Conservation (phyloP, 2,797 vertebrate species). For the Acridotheres tristis region DNA sequence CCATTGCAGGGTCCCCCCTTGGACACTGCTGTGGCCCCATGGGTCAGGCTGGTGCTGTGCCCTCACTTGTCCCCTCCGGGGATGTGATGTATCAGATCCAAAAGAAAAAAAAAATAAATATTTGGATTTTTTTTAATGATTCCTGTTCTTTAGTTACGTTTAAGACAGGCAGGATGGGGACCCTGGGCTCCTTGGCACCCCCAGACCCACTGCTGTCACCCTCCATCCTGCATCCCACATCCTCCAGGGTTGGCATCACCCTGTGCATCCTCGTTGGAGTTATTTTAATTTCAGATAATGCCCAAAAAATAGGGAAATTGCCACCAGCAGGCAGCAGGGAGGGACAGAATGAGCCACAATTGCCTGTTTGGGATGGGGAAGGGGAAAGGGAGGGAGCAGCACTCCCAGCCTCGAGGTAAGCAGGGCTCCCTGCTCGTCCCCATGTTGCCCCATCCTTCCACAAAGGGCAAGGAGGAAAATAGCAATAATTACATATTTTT, state of each 20-base stretch:
- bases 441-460: neutral
- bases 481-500: rapidly evolving
- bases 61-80: neutral
- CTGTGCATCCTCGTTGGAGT: neutral
- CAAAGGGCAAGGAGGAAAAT: neutral
- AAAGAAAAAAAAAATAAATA: neutral
- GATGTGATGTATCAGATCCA: neutral
- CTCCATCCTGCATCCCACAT: no score
- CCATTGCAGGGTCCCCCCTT: neutral
- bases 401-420: neutral
- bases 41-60: neutral
- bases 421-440: neutral
- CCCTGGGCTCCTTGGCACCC: neutral
- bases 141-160: neutral
- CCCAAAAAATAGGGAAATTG: neutral
- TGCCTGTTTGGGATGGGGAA: neutral
- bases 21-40: neutral
- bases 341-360: neutral
- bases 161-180: neutral
- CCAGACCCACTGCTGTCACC: neutral
- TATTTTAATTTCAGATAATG: neutral
- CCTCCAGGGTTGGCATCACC: neutral
- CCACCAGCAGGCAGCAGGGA: neutral
- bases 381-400: neutral
- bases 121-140: neutral